phyloP scores from a whole-genome alignment of 2,113 vertebrate genomes.

The Rhea americana region DNA sequence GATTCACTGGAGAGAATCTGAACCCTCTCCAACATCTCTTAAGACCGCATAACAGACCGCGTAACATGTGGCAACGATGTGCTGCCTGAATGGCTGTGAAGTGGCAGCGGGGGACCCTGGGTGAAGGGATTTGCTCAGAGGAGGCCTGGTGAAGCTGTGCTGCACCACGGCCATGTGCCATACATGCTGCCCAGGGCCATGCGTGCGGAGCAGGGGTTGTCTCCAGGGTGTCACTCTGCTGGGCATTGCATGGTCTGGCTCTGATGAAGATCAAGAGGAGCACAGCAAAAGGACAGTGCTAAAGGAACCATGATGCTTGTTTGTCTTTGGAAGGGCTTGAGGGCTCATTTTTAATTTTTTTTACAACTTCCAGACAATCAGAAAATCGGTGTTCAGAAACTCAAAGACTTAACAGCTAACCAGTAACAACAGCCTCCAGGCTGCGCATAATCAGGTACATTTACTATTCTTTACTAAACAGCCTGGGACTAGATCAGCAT shows the following conservation, averaged over 20 bases:
- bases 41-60: background rate
- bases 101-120: rapidly evolving
- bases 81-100: no score
- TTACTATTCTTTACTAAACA: background rate
- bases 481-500: background rate
- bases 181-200: background rate
- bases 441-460: background rate
- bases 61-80: background rate
- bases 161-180: background rate
- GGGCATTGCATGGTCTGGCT: background rate
- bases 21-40: background rate
- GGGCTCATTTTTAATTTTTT: background rate
- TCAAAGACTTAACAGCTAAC: background rate
- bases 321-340: background rate
- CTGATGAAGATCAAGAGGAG: background rate
- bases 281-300: rapidly evolving
- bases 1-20: background rate
- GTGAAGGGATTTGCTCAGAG: background rate
- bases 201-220: rapidly evolving
- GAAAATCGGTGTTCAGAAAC: background rate
- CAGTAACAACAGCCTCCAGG: background rate
- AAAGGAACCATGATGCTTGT: background rate
- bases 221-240: rapidly evolving
- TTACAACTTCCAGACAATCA: background rate
- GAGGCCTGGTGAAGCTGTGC: background rate